Percentiles rank a stretch among this genome's conserved stretches.
Evolutionary conservation across 2,888 invertebrate species (phyloP).

Genomic region (Taphrorychus bicolor): DNA sequence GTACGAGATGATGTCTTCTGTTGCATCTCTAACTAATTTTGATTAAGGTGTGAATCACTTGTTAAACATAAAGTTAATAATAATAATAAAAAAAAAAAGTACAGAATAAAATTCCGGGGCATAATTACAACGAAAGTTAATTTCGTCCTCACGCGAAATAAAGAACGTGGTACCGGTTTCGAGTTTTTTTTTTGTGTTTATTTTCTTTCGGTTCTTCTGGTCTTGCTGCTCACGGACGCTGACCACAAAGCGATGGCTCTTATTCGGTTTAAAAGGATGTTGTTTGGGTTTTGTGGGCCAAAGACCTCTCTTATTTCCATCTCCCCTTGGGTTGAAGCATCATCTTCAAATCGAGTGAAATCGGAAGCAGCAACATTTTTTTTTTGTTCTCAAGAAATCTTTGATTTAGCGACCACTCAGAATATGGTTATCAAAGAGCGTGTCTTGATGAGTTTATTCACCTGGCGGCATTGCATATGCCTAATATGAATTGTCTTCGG

Average conservation of each 20-base stretch:
- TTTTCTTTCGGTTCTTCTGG: slow-evolving; percentile 1
- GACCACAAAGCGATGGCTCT: slow-evolving; percentile 19
- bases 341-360: not conserved
- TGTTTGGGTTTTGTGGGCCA: slow-evolving; percentile 14
- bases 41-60: too few relatives aligned
- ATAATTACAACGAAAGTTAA: slow-evolving; percentile 9
- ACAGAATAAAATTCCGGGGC: not conserved
- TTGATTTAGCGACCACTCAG: not conserved
- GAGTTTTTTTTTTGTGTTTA: not conserved
- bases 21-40: too few relatives aligned
- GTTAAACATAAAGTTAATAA: too few relatives aligned
- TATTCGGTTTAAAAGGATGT: slow-evolving; percentile 18
- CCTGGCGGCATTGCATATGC: not conserved
- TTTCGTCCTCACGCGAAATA: not conserved
- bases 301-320: slow-evolving; percentile 4
- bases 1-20: too few relatives aligned
- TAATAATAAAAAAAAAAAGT: not conserved
- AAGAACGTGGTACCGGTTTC: slow-evolving; percentile 10
- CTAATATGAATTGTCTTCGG: not conserved
- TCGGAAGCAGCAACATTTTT: not conserved
- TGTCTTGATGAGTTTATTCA: slow-evolving; percentile 3
- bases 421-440: not conserved
- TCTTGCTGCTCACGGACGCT: too few relatives aligned
- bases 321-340: not conserved
- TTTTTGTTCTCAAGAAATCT: not conserved